Percentiles rank a stretch among this genome's conserved stretches.
Evolutionary conservation across 1,140 invertebrate genomes (phyloP).

Genomic region (Drosophila bifasciata): DNA sequence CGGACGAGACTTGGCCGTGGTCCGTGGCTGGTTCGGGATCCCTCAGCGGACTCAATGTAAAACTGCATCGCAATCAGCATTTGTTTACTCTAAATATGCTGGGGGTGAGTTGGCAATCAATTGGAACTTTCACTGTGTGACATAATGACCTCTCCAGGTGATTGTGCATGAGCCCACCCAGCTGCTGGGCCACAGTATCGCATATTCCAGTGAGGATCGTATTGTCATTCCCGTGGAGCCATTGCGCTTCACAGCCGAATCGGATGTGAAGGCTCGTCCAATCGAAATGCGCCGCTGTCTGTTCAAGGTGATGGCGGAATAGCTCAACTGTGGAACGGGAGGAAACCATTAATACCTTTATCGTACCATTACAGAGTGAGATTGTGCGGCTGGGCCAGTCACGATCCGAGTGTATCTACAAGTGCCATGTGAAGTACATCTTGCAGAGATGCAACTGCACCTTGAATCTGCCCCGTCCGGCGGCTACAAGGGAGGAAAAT

Average conservation of each 20-base stretch:
- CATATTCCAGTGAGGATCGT: conserved; percentile 55
- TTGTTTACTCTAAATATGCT: conserved; percentile 29
- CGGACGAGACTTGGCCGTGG: conserved; percentile 64
- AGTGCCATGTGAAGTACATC: conserved; percentile 53
- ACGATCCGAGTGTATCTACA: conserved; percentile 55
- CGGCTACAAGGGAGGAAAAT: background rate
- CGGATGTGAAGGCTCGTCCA: conserved; percentile 54
- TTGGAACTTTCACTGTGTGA: too few relatives aligned
- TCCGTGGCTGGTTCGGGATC: conserved; percentile 50
- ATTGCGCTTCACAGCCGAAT: conserved; percentile 51
- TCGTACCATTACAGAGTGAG: conserved; percentile 29
- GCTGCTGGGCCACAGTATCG: conserved; percentile 55
- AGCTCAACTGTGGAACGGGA: background rate
- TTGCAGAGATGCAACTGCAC: conserved; percentile 47
- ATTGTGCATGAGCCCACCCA: conserved; percentile 58
- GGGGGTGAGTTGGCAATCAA: conserved; percentile 37
- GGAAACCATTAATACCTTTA: background rate
- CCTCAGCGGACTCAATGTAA: conserved; percentile 44
- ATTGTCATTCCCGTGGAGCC: conserved; percentile 61
- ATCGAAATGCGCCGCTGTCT: conserved; percentile 59
- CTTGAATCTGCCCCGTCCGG: background rate
- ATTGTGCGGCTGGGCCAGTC: background rate
- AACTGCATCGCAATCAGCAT: conserved; percentile 31
- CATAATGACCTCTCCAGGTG: conserved; percentile 28
- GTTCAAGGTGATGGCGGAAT: conserved; percentile 29